phyloP scores from a whole-genome alignment of 1,140 invertebrate species.

The Caenorhabditis brenneri region DNA sequence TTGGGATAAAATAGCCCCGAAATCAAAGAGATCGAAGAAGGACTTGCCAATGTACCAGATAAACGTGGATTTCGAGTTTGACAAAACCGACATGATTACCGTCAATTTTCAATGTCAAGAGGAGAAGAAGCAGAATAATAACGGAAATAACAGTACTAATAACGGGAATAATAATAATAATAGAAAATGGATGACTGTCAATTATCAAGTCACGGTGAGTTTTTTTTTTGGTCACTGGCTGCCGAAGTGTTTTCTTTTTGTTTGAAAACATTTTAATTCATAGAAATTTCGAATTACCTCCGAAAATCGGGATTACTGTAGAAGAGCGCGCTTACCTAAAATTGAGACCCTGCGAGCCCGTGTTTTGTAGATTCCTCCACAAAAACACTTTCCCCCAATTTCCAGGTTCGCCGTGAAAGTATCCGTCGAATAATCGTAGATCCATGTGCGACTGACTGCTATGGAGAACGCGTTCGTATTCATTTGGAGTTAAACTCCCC shows the following conservation, averaged over 20 bases:
- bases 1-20: neutral
- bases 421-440: constrained; percentile 45
- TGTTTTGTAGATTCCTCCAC: too few species aligned
- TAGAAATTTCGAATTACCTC: too few species aligned
- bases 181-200: neutral
- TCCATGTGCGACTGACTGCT: neutral
- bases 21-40: too few species aligned
- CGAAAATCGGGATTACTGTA: neutral
- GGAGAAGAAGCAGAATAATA: too few species aligned
- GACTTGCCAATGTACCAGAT: neutral
- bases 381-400: too few species aligned
- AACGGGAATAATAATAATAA: neutral
- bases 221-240: neutral
- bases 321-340: too few species aligned
- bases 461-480: neutral
- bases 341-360: too few species aligned
- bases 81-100: constrained; percentile 7
- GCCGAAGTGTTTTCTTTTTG: too few species aligned
- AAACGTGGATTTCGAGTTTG: neutral
- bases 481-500: constrained; percentile 41
- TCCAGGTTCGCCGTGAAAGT: neutral
- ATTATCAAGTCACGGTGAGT: constrained; percentile 9
- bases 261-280: too few species aligned
- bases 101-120: constrained; percentile 6
- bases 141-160: too few species aligned